Conservation (phyloP, 1,140 invertebrate species). For the Drosophila parvula region DNA sequence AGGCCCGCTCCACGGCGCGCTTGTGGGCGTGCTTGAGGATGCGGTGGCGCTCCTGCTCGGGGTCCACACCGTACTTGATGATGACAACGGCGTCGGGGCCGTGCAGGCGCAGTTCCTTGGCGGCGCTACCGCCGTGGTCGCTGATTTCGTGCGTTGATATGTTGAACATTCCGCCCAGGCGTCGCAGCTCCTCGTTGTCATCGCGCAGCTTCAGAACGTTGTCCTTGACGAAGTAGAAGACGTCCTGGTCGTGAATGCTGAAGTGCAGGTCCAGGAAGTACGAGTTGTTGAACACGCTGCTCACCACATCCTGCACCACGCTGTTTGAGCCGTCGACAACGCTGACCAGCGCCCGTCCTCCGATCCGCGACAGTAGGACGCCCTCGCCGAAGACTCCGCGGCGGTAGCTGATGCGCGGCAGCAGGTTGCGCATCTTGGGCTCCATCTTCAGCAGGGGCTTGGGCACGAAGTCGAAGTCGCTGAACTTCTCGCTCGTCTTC, state of each 20-base stretch:
- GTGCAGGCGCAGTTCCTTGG: constrained; percentile 92
- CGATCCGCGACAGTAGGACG: constrained; percentile 92
- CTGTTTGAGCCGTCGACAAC: constrained; percentile 93
- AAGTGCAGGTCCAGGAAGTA: constrained; percentile 96
- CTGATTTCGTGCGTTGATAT: constrained; percentile 95
- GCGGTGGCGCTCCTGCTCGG: constrained; percentile 92
- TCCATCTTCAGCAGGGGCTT: constrained; percentile 92
- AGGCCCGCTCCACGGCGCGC: constrained; percentile 93
- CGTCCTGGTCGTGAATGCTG: constrained; percentile 95
- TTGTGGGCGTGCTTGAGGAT: constrained; percentile 96
- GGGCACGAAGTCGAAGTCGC: constrained; percentile 92
- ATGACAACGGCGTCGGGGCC: constrained; percentile 95
- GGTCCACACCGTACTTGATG: constrained; percentile 95
- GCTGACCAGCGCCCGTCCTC: constrained; percentile 91
- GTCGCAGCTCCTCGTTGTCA: constrained; percentile 93
- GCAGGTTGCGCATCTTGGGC: constrained; percentile 91
- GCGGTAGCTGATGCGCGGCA: constrained; percentile 92
- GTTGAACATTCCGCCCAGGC: constrained; percentile 96
- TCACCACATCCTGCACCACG: constrained; percentile 95
- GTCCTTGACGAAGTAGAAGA: constrained; percentile 98
- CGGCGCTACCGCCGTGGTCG: constrained; percentile 88
- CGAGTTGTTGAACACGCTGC: constrained; percentile 96
- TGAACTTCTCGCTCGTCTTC: constrained; percentile 92
- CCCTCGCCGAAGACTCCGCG: constrained; percentile 95
- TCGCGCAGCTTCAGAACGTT: constrained; percentile 93